Percentiles rank a stretch among this genome's conserved stretches.
phyloP scores from a whole-genome alignment of 1,140 invertebrate genomes.

The Aphis gossypii region DNA sequence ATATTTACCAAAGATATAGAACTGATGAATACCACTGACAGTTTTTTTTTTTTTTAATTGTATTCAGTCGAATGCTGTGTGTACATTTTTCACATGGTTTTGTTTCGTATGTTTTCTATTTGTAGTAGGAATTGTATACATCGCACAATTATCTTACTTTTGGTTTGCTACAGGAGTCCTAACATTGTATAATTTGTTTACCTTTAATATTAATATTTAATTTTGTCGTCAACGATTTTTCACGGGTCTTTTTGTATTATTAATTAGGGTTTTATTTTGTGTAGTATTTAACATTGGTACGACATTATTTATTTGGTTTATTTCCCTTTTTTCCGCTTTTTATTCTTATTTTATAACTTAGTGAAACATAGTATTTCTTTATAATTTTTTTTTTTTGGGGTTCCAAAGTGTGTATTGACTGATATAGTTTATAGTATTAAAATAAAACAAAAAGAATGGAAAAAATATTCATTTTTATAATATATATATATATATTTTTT shows the following conservation, averaged over 20 bases:
- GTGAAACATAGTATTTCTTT: constrained; percentile 49
- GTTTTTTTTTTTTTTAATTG: neutral
- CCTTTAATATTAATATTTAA: constrained; percentile 10
- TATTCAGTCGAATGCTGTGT: neutral
- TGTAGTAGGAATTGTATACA: constrained; percentile 4
- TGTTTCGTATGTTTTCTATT: neutral
- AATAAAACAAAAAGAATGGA: neutral
- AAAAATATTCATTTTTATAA: neutral
- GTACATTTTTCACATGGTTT: constrained; percentile 2
- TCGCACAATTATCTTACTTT: neutral
- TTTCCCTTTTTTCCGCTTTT: constrained; percentile 31
- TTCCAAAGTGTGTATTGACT: constrained; percentile 55
- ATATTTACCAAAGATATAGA: constrained; percentile 48
- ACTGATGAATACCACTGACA: constrained; percentile 27
- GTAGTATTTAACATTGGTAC: constrained; percentile 27
- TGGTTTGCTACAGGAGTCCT: constrained; percentile 13
- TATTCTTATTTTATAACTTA: constrained; percentile 17
- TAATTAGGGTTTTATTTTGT: constrained; percentile 48
- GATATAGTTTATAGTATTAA: constrained; percentile 53
- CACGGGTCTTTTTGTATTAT: constrained; percentile 49
- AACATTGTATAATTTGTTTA: constrained; percentile 7
- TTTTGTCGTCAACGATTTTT: constrained; percentile 41
- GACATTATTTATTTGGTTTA: constrained; percentile 33
- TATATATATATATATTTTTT: neutral
- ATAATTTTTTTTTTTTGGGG: neutral